A percentile compares a stretch with the other conserved stretches of the same genome.
phyloP scores from a whole-genome alignment of 2,797 vertebrate species.

The Sebastes jordani region DNA sequence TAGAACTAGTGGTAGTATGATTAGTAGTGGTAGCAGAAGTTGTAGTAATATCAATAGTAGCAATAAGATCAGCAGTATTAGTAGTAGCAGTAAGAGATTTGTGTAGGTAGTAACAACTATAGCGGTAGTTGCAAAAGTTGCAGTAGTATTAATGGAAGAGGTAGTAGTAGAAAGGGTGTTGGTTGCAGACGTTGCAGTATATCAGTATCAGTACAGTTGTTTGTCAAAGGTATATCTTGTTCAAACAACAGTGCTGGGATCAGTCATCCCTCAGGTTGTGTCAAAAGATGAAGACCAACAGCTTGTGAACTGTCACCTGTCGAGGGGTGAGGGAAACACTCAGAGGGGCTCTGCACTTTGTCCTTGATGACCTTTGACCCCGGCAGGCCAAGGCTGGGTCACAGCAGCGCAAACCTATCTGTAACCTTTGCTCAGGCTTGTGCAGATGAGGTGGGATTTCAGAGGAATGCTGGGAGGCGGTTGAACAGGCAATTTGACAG shows the following conservation, averaged over 20 bases:
- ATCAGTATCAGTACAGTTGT: neutral
- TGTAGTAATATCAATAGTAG: neutral
- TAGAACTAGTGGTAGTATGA: neutral
- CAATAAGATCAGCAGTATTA: neutral
- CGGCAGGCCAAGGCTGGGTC: neutral
- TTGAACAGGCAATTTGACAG: neutral
- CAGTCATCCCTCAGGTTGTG: neutral
- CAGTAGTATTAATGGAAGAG: neutral
- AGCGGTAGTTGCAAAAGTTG: too few species aligned
- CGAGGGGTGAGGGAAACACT: neutral
- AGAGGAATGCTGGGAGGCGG: neutral
- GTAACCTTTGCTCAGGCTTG: neutral
- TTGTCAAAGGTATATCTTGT: neutral
- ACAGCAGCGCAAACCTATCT: neutral
- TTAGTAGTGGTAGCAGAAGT: neutral
- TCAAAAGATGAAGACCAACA: neutral
- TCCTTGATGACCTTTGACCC: conserved; percentile 25
- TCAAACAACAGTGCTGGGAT: neutral
- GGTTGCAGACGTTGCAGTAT: neutral
- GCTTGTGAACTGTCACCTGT: neutral
- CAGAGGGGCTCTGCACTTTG: neutral
- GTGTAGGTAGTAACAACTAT: too few species aligned
- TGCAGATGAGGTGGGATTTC: neutral
- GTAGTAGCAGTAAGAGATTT: too few species aligned
- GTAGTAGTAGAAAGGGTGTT: neutral